Percentiles rank a stretch among this genome's conserved stretches.
Conservation (phyloP, 1,140 invertebrate species). For the Cyphomyrmex costatus region DNA sequence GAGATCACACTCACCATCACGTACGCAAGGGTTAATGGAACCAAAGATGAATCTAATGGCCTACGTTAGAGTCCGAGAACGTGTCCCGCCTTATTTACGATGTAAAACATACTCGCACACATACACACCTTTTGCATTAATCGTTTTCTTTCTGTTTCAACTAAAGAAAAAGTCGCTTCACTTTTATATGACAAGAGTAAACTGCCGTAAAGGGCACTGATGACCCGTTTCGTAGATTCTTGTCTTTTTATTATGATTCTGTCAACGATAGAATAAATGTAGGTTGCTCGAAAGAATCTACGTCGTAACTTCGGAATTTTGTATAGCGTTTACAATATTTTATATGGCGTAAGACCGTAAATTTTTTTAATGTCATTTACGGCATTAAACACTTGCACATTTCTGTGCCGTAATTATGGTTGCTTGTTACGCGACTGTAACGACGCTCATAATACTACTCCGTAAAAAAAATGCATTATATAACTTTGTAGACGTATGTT, state of each 20-base stretch:
- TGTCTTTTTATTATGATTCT: constrained; percentile 20
- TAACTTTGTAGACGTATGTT: constrained; percentile 32
- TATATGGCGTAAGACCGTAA: not conserved
- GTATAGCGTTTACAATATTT: constrained; percentile 25
- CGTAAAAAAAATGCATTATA: constrained; percentile 58
- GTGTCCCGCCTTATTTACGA: constrained; percentile 69
- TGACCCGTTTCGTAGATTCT: constrained; percentile 35
- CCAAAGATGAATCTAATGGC: constrained; percentile 58
- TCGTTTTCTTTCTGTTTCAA: constrained; percentile 22
- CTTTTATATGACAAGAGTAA: constrained; percentile 64
- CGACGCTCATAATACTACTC: constrained; percentile 54
- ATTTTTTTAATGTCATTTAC: constrained; percentile 57
- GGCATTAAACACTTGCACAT: constrained; percentile 54
- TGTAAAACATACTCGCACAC: constrained; percentile 9
- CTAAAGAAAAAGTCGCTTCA: not conserved
- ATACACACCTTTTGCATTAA: constrained; percentile 40
- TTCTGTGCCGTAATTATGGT: constrained; percentile 65
- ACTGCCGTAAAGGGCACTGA: constrained; percentile 47
- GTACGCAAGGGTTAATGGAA: constrained; percentile 68
- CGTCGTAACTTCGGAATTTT: not conserved
- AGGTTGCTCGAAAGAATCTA: not conserved
- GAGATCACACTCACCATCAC: constrained; percentile 59
- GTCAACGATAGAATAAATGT: constrained; percentile 22
- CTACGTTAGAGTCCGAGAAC: constrained; percentile 45
- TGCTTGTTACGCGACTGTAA: constrained; percentile 57